These are phyloP conservation scores for Lacerta agilis DNA, from an alignment of 2,797 vertebrate species.

Conservation along the genomic window DNA sequence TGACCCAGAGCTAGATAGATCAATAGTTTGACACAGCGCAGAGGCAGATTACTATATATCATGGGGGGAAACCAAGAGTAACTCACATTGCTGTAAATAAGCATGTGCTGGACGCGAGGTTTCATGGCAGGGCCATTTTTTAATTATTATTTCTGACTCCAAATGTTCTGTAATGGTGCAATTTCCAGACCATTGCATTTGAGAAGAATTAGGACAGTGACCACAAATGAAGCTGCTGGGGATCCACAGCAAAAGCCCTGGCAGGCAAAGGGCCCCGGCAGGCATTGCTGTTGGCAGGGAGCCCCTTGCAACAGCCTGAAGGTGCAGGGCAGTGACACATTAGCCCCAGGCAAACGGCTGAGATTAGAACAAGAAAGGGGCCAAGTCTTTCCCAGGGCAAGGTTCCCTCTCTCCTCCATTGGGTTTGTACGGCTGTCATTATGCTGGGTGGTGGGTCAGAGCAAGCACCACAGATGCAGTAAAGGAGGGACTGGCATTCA, in stretches of 20 bases:
- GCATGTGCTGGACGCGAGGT: no score
- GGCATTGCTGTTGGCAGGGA: no score
- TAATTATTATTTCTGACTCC: no score
- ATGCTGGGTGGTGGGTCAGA: neutral
- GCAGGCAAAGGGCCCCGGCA: no score
- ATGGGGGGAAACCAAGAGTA: no score
- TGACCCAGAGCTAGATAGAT: no score
- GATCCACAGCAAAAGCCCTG: neutral
- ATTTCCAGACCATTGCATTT: no score
- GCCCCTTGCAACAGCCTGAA: neutral
- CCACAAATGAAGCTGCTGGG: neutral
- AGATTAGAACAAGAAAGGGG: neutral
- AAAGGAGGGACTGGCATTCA: neutral
- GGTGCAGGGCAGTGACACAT: neutral
- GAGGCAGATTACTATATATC: no score
- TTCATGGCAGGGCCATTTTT: no score
- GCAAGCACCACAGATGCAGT: neutral
- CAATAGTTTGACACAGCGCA: no score
- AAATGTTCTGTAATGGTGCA: no score
- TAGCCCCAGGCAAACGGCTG: neutral
- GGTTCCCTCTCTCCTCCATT: neutral
- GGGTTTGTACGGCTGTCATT: neutral
- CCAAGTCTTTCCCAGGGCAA: neutral
- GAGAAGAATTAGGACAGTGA: neutral
- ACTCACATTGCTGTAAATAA: neutral